Evolutionary conservation across 2,797 vertebrate genomes (phyloP), one percentile per base, ranked within the genome.

Genomic region (Glyptemys insculpta): DNA sequence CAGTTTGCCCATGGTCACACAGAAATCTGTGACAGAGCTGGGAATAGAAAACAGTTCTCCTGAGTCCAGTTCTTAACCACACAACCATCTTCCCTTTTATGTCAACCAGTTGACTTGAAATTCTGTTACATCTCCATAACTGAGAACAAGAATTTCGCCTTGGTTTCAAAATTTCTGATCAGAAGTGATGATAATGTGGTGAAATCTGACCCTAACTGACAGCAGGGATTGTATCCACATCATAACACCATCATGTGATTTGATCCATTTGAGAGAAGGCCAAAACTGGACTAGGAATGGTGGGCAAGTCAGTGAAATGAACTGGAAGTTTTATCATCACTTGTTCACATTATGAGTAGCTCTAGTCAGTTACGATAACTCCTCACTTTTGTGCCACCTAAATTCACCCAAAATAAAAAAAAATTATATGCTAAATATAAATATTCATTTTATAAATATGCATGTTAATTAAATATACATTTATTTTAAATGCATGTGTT

Each of bases 401-500:
- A 98, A 97, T 98, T 98, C 96, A 83, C 94, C 96, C 87, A 83
- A 97, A 98, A 95, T 97, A 29, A 87, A 96, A 97, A 92, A 96
- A 94, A 96, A 98, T 98, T 97, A 97, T 94, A 96, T 95, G 95
- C 96, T 98, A 98, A 98, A 98, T 98, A 98, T 98, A 98, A 98
- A 98, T 98, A 98, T 98, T 98, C 98, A 98, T 98, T 98, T 98
- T 98, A 98, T 98, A 98, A 98, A 98, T 98, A 98, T 98, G 98
- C 98, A 98, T 98, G 97, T 98, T 98, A 98, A 98, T 98, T 98
- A 98, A 98, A 98, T 98, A 98, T 98, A 98, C 98, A 98, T 98
- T 98, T 98, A 98, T 98, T 98, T 98, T 98, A 98, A 98, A 98
- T 98, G 98, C 96, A 96, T 97, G 98, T 98, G 97, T 98, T 98